Evolutionary conservation across 2,113 vertebrate species (phyloP), one percentile per base, ranked within the genome.

Genomic region (Antechinus stuartii): DNA sequence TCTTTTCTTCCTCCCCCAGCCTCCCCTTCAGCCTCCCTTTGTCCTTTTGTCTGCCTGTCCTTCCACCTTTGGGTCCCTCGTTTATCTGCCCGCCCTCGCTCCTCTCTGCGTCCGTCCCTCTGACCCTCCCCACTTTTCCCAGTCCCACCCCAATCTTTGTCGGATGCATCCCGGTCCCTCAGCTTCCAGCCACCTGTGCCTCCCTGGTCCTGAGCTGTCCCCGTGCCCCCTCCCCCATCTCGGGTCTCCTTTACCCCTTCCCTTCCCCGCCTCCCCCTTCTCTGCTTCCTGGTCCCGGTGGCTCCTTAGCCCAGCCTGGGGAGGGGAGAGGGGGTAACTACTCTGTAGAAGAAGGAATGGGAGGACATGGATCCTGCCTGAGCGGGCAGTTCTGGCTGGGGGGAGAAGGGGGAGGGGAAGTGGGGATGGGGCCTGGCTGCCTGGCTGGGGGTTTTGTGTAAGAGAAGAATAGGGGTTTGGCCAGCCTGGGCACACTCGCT

Each of bases 391-490:
- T 92, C 92, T 6, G 95, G 52, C 92, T 94, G 97, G 54, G 42
- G 42, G 24, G 49, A 50, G 76, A 35, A 25, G 42, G 97, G 97
- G 96, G 93, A 97, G 95, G 96, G 95, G 97, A 90, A n/a, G 95
- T 42, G 19, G 54, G 94, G 91, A 94, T 91, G 12, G 57, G 96
- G 91, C 97, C 98, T 92, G 96, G 95, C 97, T 95, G 98, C 97
- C 97, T 91, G 96, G 97, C 98, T 90, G 61, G 96, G 97, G 96
- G 97, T 97, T 97, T 98, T 97, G 97, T 97, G 94, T 96, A 95
- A 30, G 96, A 97, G 97, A 97, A 98, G 96, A 97, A 98, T 97
- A 96, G 97, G 95, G 96, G 97, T 97, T 97, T 98, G 95, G 98
- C 97, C 97, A 61, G 96, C 96, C 96, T 96, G 95, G 97, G 97